A percentile compares a stretch with the other conserved stretches of the same genome.
Evolutionary conservation across 2,113 vertebrate genomes (phyloP).

Genomic region (Xenopus borealis): DNA sequence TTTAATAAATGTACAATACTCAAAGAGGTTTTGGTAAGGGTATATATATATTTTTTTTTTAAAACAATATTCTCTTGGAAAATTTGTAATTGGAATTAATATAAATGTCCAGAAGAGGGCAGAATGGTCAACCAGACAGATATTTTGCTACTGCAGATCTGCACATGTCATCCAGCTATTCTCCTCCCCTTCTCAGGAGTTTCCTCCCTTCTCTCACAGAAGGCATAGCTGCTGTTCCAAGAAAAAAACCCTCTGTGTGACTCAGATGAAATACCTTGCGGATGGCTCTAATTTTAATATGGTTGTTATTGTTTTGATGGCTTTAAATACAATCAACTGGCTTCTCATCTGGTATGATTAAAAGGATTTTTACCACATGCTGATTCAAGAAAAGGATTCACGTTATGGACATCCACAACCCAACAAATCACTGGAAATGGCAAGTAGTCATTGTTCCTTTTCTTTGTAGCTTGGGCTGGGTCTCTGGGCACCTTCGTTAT

Average conservation of each 20-base stretch:
- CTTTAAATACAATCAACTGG: not conserved
- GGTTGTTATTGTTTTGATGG: slow-evolving; percentile 39
- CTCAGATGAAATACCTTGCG: not conserved
- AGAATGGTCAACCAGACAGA: slow-evolving; percentile 64
- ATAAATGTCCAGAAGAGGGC: slow-evolving; percentile 55
- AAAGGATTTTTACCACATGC: slow-evolving; percentile 3
- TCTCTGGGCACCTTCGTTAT: slow-evolving; percentile 72
- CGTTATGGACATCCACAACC: slow-evolving; percentile 63
- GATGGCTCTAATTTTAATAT: not conserved
- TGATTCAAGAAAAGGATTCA: slow-evolving; percentile 48
- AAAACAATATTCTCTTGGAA: no score
- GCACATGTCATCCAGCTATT: slow-evolving; percentile 50
- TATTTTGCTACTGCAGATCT: slow-evolving; percentile 55
- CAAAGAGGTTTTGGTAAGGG: no score
- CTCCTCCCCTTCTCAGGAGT: slow-evolving; percentile 54
- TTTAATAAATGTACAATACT: no score
- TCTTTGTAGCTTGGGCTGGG: slow-evolving; percentile 69
- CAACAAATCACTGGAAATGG: slow-evolving; percentile 68
- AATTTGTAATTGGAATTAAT: slow-evolving; percentile 40
- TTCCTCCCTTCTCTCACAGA: slow-evolving; percentile 60
- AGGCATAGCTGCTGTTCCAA: not conserved
- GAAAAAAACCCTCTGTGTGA: not conserved
- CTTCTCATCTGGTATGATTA: slow-evolving; percentile 6
- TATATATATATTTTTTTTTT: no score
- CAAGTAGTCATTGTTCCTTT: slow-evolving; percentile 72